Base-by-base conservation (phyloP, 1,140 invertebrate genomes). In the Lanistes nyassanus region DNA sequence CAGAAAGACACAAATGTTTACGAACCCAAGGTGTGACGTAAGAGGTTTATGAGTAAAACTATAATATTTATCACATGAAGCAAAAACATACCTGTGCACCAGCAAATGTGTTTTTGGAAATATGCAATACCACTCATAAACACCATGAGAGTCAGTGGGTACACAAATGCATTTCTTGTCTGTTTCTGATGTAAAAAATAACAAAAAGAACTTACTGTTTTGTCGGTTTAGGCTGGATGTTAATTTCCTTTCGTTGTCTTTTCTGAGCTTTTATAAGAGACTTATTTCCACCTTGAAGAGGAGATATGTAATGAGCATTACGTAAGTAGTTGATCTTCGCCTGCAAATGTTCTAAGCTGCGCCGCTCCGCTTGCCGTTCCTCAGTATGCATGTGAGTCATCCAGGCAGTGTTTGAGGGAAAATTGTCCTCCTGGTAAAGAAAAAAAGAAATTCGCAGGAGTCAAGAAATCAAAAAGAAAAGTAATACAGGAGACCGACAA, bases 301-400 rank as follows among this genome's bases (percentile, higher is more conserved):
- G 82, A 26, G 84, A 81, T 16, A 88, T 74, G 77, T 70, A 78
- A 16, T 87, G 81, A 23, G 86, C 86, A 69, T 88, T 88, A 7
- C 82, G 78, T 29, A 82, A 68, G 75, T 81, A 88, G 74, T 87
- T 85, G 19, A 81, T 77, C 66, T 80, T 84, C 2, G 82, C 82
- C 29, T 88, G 76, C 34, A 87, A 75, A 34, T 81, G 83, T 3
- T 83, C 85, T 34, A 88, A 73, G 58, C 82, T 83, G 5, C 69
- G 68, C 74, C 83, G 81, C 51, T 87, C 84, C 6, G 74, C 56
- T 70, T 86, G 83, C 60, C 87, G 73, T 58, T 84, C 79, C 23
- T 84, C 83, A 56, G 83, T 81, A 47, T 55, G 76, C 79, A 87
- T 76, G 34, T 86, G 83, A n/a, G 82, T 74, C 75, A 85, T 87